A percentile compares a stretch with the other conserved stretches of the same genome.
Conservation (phyloP, 2,113 vertebrate species). For the Crypturellus undulatus region DNA sequence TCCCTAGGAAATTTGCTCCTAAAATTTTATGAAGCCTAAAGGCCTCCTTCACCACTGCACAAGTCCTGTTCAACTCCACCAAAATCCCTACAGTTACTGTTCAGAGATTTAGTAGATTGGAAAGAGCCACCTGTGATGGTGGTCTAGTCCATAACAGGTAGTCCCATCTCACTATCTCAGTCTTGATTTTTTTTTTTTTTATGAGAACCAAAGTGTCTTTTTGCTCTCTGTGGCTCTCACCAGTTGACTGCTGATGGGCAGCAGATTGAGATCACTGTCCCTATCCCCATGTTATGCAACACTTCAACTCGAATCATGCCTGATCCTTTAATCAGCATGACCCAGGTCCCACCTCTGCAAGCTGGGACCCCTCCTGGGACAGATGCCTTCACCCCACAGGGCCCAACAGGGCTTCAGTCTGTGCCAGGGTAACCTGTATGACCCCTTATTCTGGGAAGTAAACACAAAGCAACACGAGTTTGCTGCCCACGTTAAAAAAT, state of each 20-base stretch:
- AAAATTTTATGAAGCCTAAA: neutral
- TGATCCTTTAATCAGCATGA: neutral
- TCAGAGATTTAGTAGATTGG: neutral
- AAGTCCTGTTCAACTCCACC: neutral
- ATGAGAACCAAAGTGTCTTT: neutral
- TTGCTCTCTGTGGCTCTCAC: neutral
- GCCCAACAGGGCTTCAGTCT: neutral
- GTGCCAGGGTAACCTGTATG: neutral
- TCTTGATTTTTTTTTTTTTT: neutral
- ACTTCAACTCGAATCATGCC: neutral
- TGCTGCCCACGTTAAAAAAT: neutral
- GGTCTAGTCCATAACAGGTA: neutral
- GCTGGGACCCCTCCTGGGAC: fast-evolving
- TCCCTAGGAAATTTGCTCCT: neutral
- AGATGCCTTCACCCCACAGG: neutral
- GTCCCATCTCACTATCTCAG: neutral
- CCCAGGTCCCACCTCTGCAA: neutral
- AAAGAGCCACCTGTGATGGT: neutral
- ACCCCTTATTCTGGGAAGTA: neutral
- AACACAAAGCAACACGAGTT: neutral
- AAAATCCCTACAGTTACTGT: neutral
- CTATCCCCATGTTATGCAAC: fast-evolving
- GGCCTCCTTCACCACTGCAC: neutral
- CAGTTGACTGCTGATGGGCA: neutral
- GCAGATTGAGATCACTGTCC: neutral